phyloP scores from a whole-genome alignment of 2,797 vertebrate genomes.

The Mionectes olivaceus region DNA sequence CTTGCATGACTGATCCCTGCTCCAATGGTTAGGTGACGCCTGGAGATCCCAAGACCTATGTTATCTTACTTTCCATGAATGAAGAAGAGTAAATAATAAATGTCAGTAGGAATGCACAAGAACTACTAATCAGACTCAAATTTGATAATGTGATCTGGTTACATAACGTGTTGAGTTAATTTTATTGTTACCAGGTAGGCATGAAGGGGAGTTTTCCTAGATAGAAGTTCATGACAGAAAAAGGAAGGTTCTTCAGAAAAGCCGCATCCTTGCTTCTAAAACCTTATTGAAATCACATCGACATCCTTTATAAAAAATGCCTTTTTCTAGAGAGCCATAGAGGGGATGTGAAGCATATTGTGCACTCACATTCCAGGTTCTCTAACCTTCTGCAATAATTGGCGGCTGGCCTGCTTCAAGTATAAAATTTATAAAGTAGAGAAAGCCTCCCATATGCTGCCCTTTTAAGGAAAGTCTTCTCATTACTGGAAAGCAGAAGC shows the following conservation, averaged over 20 bases:
- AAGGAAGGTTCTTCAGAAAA: neutral
- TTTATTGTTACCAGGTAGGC: neutral
- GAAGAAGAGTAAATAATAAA: neutral
- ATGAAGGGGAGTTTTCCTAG: neutral
- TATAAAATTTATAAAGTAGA: slow-evolving; percentile 62
- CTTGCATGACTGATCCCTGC: neutral
- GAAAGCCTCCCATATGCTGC: slow-evolving; percentile 52
- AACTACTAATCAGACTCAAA: neutral
- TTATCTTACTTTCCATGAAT: neutral
- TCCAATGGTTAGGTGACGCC: neutral
- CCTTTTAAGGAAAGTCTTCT: slow-evolving; percentile 63
- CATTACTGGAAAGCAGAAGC: slow-evolving; percentile 61
- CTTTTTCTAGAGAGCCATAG: slow-evolving; percentile 29
- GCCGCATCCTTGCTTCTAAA: neutral
- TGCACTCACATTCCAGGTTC: slow-evolving; percentile 35
- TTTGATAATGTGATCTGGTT: neutral
- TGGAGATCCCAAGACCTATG: neutral
- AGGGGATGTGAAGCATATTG: slow-evolving; percentile 24
- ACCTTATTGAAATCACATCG: slow-evolving; percentile 37
- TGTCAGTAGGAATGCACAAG: neutral
- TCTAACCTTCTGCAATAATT: slow-evolving; percentile 52
- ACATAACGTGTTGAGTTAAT: neutral
- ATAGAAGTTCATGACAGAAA: neutral
- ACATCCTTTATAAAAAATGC: neutral
- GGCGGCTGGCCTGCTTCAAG: slow-evolving; percentile 41